Conservation (phyloP, 2,797 vertebrate genomes). For the Petrocephalus schoutedeni region DNA sequence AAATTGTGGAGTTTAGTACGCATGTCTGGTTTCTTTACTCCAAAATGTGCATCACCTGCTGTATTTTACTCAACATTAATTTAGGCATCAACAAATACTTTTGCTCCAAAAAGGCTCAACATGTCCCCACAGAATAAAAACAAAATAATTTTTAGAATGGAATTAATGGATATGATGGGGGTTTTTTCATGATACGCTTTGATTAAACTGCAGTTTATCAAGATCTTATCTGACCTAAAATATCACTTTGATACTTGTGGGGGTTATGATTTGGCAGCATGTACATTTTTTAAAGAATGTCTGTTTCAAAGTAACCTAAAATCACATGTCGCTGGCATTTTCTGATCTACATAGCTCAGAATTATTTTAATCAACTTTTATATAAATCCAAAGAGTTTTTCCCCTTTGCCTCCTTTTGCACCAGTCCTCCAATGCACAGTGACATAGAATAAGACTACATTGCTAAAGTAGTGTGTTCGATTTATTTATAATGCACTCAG, state of each 20-base stretch:
- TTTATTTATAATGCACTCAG: constrained; percentile 24
- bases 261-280: constrained; percentile 45
- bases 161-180: background rate
- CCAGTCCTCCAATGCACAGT: constrained; percentile 23
- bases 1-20: background rate
- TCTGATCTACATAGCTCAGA: constrained; percentile 35
- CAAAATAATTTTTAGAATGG: background rate
- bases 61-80: background rate
- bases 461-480: constrained; percentile 26
- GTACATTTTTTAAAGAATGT: constrained; percentile 30
- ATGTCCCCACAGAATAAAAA: background rate
- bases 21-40: background rate
- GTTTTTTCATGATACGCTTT: background rate
- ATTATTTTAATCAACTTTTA: constrained; percentile 20
- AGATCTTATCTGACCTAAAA: constrained; percentile 34
- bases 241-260: constrained; percentile 40
- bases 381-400: constrained; percentile 17
- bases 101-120: background rate
- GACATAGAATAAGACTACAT: constrained; percentile 28
- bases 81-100: background rate
- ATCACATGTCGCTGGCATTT: constrained; percentile 26
- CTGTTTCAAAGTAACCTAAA: constrained; percentile 41
- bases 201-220: constrained; percentile 4
- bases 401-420: constrained; percentile 1
- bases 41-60: background rate